phyloP scores from a whole-genome alignment of 2,113 vertebrate genomes.

The Paradisaea rubra region DNA sequence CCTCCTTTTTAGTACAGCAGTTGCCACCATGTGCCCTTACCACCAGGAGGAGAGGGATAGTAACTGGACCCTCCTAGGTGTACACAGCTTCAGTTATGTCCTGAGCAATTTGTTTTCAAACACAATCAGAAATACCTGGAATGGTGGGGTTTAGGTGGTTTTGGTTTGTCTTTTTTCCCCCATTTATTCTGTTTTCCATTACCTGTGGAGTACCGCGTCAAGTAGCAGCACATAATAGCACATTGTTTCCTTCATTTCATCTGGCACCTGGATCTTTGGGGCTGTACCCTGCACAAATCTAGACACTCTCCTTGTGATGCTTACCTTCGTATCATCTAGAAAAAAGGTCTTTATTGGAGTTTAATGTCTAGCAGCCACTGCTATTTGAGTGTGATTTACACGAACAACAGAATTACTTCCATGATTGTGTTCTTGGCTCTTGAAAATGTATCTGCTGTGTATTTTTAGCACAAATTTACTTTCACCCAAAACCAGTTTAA shows the following conservation, averaged over 20 bases:
- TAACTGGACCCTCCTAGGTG: not conserved
- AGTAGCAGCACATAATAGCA: not conserved
- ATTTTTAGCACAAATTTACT: not conserved
- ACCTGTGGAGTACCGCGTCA: not conserved
- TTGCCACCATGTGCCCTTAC: not conserved
- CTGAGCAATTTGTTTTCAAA: not conserved
- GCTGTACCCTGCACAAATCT: not conserved
- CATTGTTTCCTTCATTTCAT: not conserved
- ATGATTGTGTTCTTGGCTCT: not conserved
- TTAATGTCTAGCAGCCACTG: not conserved
- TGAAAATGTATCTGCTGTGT: not conserved
- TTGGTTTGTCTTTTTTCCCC: not conserved
- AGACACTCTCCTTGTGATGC: not conserved
- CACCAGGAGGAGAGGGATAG: not conserved
- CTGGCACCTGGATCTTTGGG: not conserved
- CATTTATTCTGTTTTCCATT: not conserved
- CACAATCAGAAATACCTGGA: not conserved
- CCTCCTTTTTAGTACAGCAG: not conserved
- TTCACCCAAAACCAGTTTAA: not conserved
- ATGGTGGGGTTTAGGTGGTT: not conserved
- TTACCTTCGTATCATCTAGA: not conserved
- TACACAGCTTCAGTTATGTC: not conserved
- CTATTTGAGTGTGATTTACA: not conserved
- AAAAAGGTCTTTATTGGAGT: not conserved
- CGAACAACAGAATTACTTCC: not conserved